Conservation (phyloP, 2,113 vertebrate species). For the Cephalopterus ornatus region DNA sequence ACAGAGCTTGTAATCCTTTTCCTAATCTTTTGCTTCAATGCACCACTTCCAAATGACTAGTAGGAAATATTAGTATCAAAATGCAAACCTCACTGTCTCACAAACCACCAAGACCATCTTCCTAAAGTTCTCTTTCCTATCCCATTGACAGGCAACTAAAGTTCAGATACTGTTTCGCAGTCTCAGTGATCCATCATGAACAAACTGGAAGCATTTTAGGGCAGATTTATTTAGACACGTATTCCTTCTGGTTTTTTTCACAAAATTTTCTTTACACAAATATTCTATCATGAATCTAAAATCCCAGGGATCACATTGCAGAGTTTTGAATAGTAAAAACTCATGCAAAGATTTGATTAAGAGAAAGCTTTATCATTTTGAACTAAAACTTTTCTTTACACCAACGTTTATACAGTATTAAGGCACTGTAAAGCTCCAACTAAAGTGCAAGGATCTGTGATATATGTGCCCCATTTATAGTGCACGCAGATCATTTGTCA, state of each 20-base stretch:
- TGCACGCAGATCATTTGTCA: neutral
- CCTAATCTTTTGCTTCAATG: neutral
- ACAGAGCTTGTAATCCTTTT: neutral
- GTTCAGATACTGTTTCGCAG: neutral
- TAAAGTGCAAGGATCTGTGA: neutral
- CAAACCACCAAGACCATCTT: neutral
- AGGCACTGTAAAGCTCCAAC: neutral
- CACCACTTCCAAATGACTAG: neutral
- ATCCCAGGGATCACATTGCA: neutral
- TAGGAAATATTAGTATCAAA: neutral
- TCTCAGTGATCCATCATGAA: neutral
- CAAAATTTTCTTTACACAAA: neutral
- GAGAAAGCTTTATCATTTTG: neutral
- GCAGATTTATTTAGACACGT: fast-evolving
- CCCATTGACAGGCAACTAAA: neutral
- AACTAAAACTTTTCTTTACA: neutral
- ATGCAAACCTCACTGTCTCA: neutral
- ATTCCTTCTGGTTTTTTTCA: neutral
- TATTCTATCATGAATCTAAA: neutral
- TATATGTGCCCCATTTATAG: neutral
- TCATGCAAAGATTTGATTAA: neutral
- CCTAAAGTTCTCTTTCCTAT: neutral
- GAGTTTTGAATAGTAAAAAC: neutral
- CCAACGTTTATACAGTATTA: neutral
- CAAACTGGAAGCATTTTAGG: neutral